Evolutionary conservation across 2,113 vertebrate species (phyloP).

Genomic region (Mus musculus): GRCm39 chr3:138546001-138546500

Average conservation of each 20-base stretch:
- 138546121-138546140: neutral
- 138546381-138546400: neutral
- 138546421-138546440: constrained; percentile 12
- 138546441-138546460: neutral
- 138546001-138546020: neutral
- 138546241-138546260: neutral
- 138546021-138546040: neutral
- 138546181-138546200: fast-evolving
- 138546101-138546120: neutral
- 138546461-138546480: neutral
- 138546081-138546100: neutral
- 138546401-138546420: constrained; percentile 14
- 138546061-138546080: neutral
- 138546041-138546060: neutral
- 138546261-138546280: neutral
- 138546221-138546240: neutral
- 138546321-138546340: neutral
- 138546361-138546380: neutral
- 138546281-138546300: neutral
- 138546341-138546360: neutral
- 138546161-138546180: neutral
- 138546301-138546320: neutral
- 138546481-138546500: constrained; percentile 34
- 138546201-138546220: neutral
- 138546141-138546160: neutral